Conservation (phyloP, 2,113 vertebrate genomes). For the Archilochus colubris region DNA sequence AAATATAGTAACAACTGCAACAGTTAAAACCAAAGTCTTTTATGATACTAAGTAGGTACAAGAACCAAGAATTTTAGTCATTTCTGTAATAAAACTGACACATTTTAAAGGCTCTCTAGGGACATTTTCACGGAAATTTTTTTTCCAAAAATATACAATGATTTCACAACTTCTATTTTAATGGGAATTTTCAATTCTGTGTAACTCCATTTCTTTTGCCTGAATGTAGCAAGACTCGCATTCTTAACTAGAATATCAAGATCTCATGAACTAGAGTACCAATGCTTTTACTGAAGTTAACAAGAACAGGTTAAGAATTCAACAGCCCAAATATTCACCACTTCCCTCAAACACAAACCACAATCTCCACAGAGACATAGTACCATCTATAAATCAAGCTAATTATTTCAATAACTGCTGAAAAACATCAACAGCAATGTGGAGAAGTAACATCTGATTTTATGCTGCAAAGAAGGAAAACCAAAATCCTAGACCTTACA, state of each 20-base stretch:
- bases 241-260: neutral
- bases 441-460: neutral
- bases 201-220: neutral
- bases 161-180: neutral
- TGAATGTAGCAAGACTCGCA: neutral
- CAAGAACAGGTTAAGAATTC: neutral
- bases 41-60: neutral
- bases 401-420: neutral
- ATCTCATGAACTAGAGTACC: neutral
- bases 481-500: neutral
- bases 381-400: neutral
- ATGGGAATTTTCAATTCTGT: neutral
- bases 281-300: neutral
- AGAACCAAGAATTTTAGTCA: neutral
- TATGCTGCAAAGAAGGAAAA: neutral
- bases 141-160: neutral
- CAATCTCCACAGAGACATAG: neutral
- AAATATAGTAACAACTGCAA: neutral
- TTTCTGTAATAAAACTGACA: neutral
- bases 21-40: neutral
- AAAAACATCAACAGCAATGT: neutral
- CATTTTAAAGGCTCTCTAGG: neutral
- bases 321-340: neutral
- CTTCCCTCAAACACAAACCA: neutral
- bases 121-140: neutral